Evolutionary conservation across 2,888 invertebrate genomes (phyloP), one percentile per base, ranked within the genome.

Genomic region (Cynaeus angustus): DNA sequence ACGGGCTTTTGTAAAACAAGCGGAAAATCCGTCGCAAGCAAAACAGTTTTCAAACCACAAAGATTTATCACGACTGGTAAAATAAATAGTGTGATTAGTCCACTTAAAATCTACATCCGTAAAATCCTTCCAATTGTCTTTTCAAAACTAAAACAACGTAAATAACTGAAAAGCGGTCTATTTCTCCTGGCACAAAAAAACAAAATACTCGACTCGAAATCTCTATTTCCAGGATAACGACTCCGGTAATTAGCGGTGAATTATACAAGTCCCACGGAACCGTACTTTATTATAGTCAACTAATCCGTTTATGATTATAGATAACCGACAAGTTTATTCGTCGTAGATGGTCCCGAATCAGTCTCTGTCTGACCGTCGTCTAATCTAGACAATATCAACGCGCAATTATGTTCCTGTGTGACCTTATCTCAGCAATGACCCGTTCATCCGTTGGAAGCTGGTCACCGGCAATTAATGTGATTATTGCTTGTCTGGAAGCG

Each of bases 391-490:
- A 53, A 53, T 53, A 16, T 21, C 38, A 10, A 56, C 33, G 38
- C 50, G 46, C 61, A 61, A 50, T 50, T 48, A 61, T 48, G 33
- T 50, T 8, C 0, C 7, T 45, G 12, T 58, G 41, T 28, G 48
- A 48, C 50, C 48, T 61, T 61, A 61, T 61, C 61, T 28, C 4
- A 28, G 59, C 45, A 59, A 59, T 61, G 61, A 48, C 38, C 38
- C 61, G 46, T 48, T 30, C 58, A 58, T 30, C 45, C 43, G 30
- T 61, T 37, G 13, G 26, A 61, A 37, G 37, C 48, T 38, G 61
- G 12, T 37, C 61, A 50, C 61, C 61, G 26, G 37, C 61, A 48
- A 61, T 61, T 61, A 61, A 61, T 61, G 48, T 61, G 48, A 61
- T 61, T 61, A 61, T 61, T 61, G 50, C 61, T 38, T 48, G 61